Conservation (phyloP, 2,797 vertebrate genomes). For the Sebastes diaconus region DNA sequence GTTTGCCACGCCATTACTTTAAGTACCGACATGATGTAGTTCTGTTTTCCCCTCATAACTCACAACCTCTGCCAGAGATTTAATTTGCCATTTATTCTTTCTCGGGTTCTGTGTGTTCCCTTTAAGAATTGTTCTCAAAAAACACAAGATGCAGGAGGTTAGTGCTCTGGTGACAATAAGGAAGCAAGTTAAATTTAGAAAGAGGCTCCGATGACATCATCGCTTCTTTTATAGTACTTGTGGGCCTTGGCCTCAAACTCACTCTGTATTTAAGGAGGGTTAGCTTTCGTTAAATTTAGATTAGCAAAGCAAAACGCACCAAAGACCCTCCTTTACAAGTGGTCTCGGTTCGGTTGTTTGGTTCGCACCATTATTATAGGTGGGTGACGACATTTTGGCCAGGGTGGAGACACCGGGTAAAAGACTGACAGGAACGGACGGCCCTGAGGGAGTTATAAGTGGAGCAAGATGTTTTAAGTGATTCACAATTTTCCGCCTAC, state of each 20-base stretch:
- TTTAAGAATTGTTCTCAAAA: neutral
- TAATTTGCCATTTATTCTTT: neutral
- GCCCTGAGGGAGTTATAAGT: too few species aligned
- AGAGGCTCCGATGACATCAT: neutral
- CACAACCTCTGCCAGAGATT: constrained; percentile 4
- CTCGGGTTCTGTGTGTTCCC: neutral
- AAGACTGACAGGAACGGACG: too few species aligned
- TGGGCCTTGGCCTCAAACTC: constrained; percentile 7
- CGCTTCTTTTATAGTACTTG: neutral
- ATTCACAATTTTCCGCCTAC: too few species aligned
- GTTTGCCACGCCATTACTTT: neutral
- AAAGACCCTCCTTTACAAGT: too few species aligned
- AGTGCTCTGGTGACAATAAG: neutral
- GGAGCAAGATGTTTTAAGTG: too few species aligned
- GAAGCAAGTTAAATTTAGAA: neutral
- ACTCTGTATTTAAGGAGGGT: constrained; percentile 13
- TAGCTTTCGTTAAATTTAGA: constrained; percentile 22
- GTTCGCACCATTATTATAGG: too few species aligned
- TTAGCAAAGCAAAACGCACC: neutral
- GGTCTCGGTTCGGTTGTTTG: too few species aligned
- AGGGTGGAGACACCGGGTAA: too few species aligned
- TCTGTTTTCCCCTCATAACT: constrained; percentile 2
- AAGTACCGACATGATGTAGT: neutral
- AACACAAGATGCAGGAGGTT: neutral
- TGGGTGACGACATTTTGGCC: too few species aligned